Evolutionary conservation across 2,888 invertebrate genomes (phyloP).

Genomic region (Carabus problematicus): DNA sequence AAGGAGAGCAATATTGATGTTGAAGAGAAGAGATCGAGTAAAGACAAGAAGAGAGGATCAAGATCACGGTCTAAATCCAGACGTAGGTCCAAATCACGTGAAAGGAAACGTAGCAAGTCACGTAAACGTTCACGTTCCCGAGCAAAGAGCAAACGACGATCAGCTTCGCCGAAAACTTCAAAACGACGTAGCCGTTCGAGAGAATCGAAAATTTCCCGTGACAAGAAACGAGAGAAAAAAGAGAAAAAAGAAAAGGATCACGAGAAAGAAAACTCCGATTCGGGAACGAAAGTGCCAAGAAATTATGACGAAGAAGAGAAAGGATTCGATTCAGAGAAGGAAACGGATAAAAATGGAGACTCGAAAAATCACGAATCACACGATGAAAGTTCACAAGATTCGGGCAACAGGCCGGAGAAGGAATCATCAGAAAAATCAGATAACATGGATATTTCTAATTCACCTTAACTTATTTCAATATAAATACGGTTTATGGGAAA

Average conservation of each 20-base stretch:
- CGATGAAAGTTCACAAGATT: slow-evolving; percentile 55
- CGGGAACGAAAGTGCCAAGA: slow-evolving; percentile 58
- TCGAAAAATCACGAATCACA: slow-evolving; percentile 49
- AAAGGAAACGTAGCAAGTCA: slow-evolving; percentile 63
- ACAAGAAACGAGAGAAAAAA: slow-evolving; percentile 52
- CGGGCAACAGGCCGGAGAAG: slow-evolving; percentile 61
- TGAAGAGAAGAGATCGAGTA: slow-evolving; percentile 55
- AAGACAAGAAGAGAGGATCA: slow-evolving; percentile 61
- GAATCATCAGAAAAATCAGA: slow-evolving; percentile 67
- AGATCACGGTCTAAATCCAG: slow-evolving; percentile 67
- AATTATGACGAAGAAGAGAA: slow-evolving; percentile 65
- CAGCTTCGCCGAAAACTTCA: slow-evolving; percentile 55
- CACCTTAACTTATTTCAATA: slow-evolving; percentile 63
- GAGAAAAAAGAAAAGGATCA: slow-evolving; percentile 52
- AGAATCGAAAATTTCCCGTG: slow-evolving; percentile 56
- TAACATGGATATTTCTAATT: slow-evolving; percentile 83
- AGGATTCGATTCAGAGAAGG: slow-evolving; percentile 59
- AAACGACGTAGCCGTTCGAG: slow-evolving; percentile 51
- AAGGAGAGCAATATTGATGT: slow-evolving; percentile 54
- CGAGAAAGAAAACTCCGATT: slow-evolving; percentile 54
- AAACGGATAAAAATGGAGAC: slow-evolving; percentile 50
- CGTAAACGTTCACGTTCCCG: slow-evolving; percentile 61
- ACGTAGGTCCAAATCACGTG: slow-evolving; percentile 64
- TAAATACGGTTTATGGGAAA: too few species aligned
- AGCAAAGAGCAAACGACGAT: slow-evolving; percentile 56